A percentile compares a stretch with the other conserved stretches of the same genome.
Evolutionary conservation across 1,140 invertebrate genomes (phyloP).

Genomic region (Nixonia krombeini): DNA sequence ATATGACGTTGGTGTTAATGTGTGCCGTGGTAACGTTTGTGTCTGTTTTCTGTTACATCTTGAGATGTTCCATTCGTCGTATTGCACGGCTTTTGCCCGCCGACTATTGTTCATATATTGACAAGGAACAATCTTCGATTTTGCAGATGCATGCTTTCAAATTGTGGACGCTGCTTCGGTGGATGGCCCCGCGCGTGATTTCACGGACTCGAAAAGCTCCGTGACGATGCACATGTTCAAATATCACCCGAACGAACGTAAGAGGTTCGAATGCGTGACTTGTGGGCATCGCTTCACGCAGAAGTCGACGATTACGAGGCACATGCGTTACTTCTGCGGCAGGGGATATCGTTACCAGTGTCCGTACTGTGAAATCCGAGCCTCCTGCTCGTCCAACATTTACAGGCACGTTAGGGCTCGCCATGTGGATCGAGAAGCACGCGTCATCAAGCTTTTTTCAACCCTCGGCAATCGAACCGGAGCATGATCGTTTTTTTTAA

Average conservation of each 20-base stretch:
- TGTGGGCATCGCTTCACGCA: conserved; percentile 66
- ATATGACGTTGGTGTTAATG: too few relatives aligned
- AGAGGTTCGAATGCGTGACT: conserved; percentile 61
- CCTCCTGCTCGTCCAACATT: conserved; percentile 63
- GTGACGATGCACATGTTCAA: conserved; percentile 33
- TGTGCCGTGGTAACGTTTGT: too few relatives aligned
- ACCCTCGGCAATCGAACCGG: conserved; percentile 51
- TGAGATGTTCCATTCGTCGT: too few relatives aligned
- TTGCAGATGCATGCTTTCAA: conserved; percentile 42
- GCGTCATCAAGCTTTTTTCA: conserved; percentile 53
- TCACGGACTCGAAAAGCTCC: neutral
- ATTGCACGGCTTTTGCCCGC: neutral
- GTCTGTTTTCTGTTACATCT: too few relatives aligned
- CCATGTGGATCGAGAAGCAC: conserved; percentile 44
- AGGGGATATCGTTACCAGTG: conserved; percentile 59
- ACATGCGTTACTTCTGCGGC: conserved; percentile 63
- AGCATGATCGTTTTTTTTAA: conserved; percentile 17
- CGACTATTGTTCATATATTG: conserved; percentile 12
- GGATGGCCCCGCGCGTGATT: neutral
- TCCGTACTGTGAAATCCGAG: conserved; percentile 58
- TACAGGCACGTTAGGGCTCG: conserved; percentile 55
- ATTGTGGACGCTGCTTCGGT: conserved; percentile 22
- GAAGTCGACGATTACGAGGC: conserved; percentile 59
- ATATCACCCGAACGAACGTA: conserved; percentile 52
- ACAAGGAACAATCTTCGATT: conserved; percentile 23